Base-by-base conservation (phyloP, 2,113 vertebrate genomes). In the Chinchilla lanigera region DNA sequence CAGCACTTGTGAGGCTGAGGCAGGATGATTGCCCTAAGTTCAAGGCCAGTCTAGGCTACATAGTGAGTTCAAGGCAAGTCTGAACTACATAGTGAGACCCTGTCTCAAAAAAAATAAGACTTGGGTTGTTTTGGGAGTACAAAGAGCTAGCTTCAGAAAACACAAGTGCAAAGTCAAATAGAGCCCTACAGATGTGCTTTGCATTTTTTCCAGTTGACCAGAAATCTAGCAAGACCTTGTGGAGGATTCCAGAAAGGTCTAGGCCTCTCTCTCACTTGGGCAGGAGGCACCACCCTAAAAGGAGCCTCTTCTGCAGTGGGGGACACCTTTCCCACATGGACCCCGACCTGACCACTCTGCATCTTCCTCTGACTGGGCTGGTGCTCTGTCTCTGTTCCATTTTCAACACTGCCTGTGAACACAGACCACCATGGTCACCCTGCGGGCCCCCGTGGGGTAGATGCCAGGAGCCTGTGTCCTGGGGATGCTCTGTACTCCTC, bases 281-380 rank as follows among this genome's bases (percentile, higher is more conserved):
- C 61, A 26, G 67, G 38, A 0, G 60, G 58, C 38, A 16, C 20
- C n/a, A 5, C 38, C 77, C 7, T 12, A 54, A 35, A 16, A 63
- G 63, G 5, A 41, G 13, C 56, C 3, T n/a, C 26, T 20, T 69
- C 26, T 61, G 83, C 12, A 5, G 8, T 1, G 1, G 6, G 38
- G 35, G 52, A 4, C 6, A 16, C 38, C 35, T 50, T 80, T 58
- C 47, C 65, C 82, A 0, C 2, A 0, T 4, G 33, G 50, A 13
- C 12, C n/a, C 41, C 9, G 2, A 3, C 7, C 4, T 20, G 1
- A n/a, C 65, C 44, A n/a, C 89, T n/a, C 35, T 3, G n/a, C 4
- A 16, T 38, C 63, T 1, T 7, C 47, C 30, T 50, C 58, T 7
- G 0, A 0, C n/a, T 26, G 33, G 26, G 17, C 44, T 2, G n/a